Conservation (phyloP, 2,113 vertebrate species). For the Chamaetylas fuelleborni region DNA sequence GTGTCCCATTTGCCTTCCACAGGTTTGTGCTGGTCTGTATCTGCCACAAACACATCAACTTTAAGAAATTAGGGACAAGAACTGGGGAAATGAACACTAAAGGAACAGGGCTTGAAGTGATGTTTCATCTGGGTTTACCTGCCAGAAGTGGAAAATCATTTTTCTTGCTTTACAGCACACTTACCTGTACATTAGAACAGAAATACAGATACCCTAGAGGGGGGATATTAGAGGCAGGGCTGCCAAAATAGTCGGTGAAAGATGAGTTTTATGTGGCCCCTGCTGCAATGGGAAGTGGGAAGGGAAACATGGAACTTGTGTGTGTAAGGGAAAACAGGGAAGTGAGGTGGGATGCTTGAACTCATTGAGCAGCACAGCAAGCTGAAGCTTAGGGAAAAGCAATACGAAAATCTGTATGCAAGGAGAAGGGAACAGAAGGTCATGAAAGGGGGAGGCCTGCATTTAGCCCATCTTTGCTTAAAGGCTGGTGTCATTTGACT, state of each 20-base stretch:
- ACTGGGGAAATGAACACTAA: neutral
- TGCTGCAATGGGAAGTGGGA: neutral
- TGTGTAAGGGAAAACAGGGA: neutral
- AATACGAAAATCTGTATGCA: neutral
- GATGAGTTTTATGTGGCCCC: neutral
- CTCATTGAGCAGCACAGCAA: fast-evolving
- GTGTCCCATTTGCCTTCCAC: neutral
- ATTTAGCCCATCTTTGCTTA: neutral
- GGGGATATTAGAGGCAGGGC: neutral
- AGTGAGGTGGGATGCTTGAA: fast-evolving
- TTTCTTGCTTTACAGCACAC: neutral
- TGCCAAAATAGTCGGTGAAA: neutral
- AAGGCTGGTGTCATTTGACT: neutral
- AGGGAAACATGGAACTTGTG: neutral
- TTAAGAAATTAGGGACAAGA: neutral
- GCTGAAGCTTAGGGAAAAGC: neutral
- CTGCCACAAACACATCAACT: neutral
- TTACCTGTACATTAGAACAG: neutral
- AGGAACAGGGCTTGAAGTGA: neutral
- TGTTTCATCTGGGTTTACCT: neutral
- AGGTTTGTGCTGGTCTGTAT: neutral
- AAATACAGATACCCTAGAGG: neutral
- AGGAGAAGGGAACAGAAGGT: neutral
- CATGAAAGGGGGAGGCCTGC: neutral
- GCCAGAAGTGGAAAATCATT: neutral